phyloP scores from a whole-genome alignment of 2,888 invertebrate species.

The Agriopis aurantiaria region DNA sequence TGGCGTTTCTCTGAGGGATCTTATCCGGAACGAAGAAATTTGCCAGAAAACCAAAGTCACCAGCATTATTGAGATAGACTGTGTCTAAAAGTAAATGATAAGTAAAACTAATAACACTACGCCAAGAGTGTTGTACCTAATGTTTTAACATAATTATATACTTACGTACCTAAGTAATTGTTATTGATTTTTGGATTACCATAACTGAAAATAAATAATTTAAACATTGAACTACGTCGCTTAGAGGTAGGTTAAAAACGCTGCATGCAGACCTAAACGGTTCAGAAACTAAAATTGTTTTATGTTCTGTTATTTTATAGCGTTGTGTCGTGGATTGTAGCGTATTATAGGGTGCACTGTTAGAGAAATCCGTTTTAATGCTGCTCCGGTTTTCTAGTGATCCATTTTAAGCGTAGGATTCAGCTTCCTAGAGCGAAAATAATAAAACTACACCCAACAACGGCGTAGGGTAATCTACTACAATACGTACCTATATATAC shows the following conservation, averaged over 20 bases:
- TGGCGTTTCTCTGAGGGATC: no score
- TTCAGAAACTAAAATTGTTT: slow-evolving; percentile 12
- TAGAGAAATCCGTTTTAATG: slow-evolving; percentile 62
- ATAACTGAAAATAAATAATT: background rate
- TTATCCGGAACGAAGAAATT: no score
- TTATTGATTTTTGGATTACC: no score
- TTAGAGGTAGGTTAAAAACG: background rate
- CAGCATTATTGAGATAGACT: no score
- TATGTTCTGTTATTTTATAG: slow-evolving; percentile 48
- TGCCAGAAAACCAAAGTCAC: no score
- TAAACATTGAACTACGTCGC: background rate
- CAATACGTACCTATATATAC: background rate
- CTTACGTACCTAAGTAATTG: no score
- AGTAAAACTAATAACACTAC: no score
- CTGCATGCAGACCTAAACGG: no score
- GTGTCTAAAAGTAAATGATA: no score
- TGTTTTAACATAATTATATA: no score
- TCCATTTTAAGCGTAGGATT: slow-evolving; percentile 65
- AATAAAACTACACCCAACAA: slow-evolving; percentile 43
- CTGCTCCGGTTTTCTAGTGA: slow-evolving; percentile 59
- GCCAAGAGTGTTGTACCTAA: no score
- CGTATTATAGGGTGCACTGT: slow-evolving; percentile 58
- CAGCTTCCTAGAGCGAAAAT: slow-evolving; percentile 57
- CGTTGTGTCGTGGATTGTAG: slow-evolving; percentile 56
- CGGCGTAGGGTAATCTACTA: background rate